These are phyloP conservation scores for Beris chalybata DNA, from an alignment of 2,888 invertebrate genomes.

Conservation along the genomic window DNA sequence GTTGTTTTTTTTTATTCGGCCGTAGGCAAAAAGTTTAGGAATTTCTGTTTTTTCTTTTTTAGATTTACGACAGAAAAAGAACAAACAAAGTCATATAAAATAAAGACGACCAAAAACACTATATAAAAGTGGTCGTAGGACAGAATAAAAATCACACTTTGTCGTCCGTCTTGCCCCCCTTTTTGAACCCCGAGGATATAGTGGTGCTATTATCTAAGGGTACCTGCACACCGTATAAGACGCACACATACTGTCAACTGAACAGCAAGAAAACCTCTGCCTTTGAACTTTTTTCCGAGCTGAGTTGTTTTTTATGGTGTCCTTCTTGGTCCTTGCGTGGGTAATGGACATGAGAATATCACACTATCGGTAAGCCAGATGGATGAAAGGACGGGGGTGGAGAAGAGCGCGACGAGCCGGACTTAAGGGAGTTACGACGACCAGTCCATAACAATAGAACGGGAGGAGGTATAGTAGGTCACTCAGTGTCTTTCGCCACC, in stretches of 20 bases:
- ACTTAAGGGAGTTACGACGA: background rate
- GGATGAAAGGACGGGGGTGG: background rate
- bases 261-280: constrained; percentile 13
- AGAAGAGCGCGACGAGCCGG: background rate
- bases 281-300: background rate
- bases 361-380: constrained; percentile 15
- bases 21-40: too few relatives aligned
- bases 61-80: too few relatives aligned
- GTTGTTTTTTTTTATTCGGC: too few relatives aligned
- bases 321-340: constrained; percentile 9
- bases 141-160: constrained; percentile 18
- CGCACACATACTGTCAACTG: constrained; percentile 10
- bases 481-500: background rate
- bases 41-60: too few relatives aligned
- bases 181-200: background rate
- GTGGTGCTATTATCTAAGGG: constrained; percentile 7
- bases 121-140: constrained; percentile 9
- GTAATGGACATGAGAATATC: constrained; percentile 19
- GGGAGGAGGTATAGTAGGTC: background rate
- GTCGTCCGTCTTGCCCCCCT: background rate
- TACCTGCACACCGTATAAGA: constrained; percentile 12
- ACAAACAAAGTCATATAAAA: background rate
- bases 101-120: constrained; percentile 9
- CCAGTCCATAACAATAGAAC: constrained; percentile 4
- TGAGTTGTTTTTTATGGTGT: constrained; percentile 3